These are phyloP conservation scores for Caenorhabditis briggsae DNA, from an alignment of 1,140 invertebrate species.

Conservation along the genomic window DNA sequence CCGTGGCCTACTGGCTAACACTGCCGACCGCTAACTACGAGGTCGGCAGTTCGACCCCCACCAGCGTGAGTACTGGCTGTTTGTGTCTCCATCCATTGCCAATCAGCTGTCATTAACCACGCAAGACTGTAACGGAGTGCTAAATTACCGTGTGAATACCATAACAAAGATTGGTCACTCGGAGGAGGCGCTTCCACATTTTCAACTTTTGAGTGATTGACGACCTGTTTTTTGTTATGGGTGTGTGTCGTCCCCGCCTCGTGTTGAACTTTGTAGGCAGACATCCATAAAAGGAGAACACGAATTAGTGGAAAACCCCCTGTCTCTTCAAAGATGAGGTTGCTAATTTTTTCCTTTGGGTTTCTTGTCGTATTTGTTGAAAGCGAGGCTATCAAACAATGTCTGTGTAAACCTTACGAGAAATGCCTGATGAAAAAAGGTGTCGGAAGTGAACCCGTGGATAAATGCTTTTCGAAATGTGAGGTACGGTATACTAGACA, in stretches of 20 bases:
- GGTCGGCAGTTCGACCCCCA: neutral
- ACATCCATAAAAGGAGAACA: neutral
- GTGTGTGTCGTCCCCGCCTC: constrained; percentile 1
- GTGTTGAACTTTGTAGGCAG: neutral
- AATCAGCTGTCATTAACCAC: constrained; percentile 52
- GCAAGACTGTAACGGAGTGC: constrained; percentile 8
- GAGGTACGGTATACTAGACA: neutral
- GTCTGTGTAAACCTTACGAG: constrained; percentile 25
- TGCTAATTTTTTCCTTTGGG: neutral
- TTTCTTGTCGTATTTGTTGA: neutral
- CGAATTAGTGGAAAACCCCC: neutral
- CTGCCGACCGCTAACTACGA: neutral
- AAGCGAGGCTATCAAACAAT: constrained; percentile 5
- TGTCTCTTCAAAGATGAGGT: neutral
- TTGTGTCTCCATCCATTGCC: constrained; percentile 41
- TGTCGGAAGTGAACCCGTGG: neutral
- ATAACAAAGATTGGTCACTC: constrained; percentile 28
- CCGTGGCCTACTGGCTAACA: constrained; percentile 28
- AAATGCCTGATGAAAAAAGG: neutral
- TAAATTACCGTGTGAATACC: constrained; percentile 50
- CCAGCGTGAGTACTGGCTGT: constrained; percentile 52
- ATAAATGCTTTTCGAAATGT: constrained; percentile 25
- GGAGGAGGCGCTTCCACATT: constrained; percentile 47
- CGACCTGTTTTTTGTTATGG: neutral
- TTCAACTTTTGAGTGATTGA: constrained; percentile 1